These are phyloP conservation scores for Morpho achilles DNA, from an alignment of 2,888 invertebrate species.

Conservation along the genomic window DNA sequence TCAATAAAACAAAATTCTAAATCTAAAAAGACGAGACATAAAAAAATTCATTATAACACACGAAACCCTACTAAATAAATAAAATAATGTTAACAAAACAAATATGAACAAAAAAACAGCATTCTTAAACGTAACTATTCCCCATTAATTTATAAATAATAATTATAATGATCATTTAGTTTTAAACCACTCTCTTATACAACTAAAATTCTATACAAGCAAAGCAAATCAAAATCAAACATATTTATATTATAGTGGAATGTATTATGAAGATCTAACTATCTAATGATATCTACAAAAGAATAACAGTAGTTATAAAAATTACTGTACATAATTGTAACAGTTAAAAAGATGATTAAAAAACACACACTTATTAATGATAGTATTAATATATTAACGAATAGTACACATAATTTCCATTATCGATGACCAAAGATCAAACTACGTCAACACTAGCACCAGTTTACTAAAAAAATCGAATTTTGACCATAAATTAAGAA, in stretches of 20 bases:
- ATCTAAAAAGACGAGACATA: constrained; percentile 25
- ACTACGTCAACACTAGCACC: constrained; percentile 42
- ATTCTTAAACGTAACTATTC: constrained; percentile 78
- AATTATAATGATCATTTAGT: constrained; percentile 12
- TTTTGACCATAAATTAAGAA: constrained; percentile 28
- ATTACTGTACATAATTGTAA: constrained; percentile 31
- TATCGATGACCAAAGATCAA: constrained; percentile 26
- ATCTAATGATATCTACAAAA: constrained; percentile 29
- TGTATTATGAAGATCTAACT: constrained; percentile 39
- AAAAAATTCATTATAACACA: constrained; percentile 50
- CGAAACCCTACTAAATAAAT: constrained; percentile 52
- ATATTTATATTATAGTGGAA: constrained; percentile 40
- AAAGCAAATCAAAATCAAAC: constrained; percentile 25
- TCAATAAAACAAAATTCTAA: constrained; percentile 43
- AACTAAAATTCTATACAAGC: constrained; percentile 26
- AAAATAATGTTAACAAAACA: constrained; percentile 67
- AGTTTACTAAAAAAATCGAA: constrained; percentile 34
- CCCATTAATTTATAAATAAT: constrained; percentile 46
- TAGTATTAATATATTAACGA: background rate
- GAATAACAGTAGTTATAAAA: constrained; percentile 32
- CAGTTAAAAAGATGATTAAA: constrained; percentile 27
- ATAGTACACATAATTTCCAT: constrained; percentile 19
- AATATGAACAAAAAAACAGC: constrained; percentile 69
- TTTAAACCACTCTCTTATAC: constrained; percentile 16
- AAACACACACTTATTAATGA: constrained; percentile 27